Evolutionary conservation across 2,113 vertebrate species (phyloP), one percentile per base, ranked within the genome.

Genomic region (Dunckerocampus dactyliophorus): DNA sequence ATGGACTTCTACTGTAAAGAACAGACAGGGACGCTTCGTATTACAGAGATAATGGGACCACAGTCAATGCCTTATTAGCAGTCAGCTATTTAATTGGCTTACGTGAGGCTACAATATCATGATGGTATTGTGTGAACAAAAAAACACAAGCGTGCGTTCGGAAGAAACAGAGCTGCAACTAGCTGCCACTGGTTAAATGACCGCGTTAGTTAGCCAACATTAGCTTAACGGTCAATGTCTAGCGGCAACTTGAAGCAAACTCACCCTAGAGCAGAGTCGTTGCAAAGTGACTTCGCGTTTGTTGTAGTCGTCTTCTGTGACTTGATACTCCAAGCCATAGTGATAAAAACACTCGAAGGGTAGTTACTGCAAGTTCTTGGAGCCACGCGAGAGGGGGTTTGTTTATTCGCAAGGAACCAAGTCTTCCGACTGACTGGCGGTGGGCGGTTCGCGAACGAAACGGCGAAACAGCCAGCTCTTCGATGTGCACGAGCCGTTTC

Each of bases 381-480:
- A 69, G 49, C 72, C 75, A 47, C 28, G 56, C 49, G 37, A 17
- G 2, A 45, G n/a, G 20, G 17, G 67, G 73, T 76, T 83, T 83
- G 82, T 86, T 84, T 87, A 82, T 78, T 42, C 76, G 70, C 65
- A 64, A 62, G 57, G 20, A 39, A 22, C 24, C 31, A 28, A 53
- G 73, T 59, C 69, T 56, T 59, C 39, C 48, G 51, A 34, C 48
- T 9, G 39, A 4, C 65, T 72, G 73, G 31, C 31, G 7, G 31
- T 34, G 31, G 31, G 31, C 7, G 31, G 7, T 34, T 34, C 31
- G 31, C 31, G 31, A 34, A 34, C 31, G 31, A 34, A 34, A 8
- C 31, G 31, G 31, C 31, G 31, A 34, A 8, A 5, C 31, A 34
- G 31, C 31, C 31, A 34, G 31, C 31, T 34, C 31, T 34, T 34